phyloP scores from a whole-genome alignment of 2,888 invertebrate genomes.

The Troglohyphantes excavatus region DNA sequence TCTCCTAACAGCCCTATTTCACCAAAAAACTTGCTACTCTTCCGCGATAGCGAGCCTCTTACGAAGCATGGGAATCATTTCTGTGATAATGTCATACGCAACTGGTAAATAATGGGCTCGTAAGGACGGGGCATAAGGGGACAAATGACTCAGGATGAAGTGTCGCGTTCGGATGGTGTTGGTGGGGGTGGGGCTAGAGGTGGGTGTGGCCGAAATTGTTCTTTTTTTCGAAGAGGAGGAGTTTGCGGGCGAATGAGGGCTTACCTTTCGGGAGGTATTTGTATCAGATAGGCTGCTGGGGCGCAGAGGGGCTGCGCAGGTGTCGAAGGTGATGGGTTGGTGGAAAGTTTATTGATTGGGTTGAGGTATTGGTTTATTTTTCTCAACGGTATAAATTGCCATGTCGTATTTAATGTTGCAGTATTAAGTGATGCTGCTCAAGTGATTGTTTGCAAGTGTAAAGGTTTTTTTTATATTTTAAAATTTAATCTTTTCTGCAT shows the following conservation, averaged over 20 bases:
- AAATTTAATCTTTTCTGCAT: no score
- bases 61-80: slow-evolving; percentile 14
- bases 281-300: neutral
- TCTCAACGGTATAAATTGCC: no score
- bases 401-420: no score
- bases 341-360: neutral
- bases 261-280: slow-evolving; percentile 16
- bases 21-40: neutral
- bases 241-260: neutral
- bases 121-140: slow-evolving; percentile 17
- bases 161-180: slow-evolving; percentile 18
- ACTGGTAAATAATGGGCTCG: slow-evolving; percentile 36
- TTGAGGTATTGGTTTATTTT: no score
- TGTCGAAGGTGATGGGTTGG: neutral
- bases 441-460: no score
- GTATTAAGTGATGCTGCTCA: no score
- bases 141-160: slow-evolving; percentile 51
- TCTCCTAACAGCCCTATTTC: neutral
- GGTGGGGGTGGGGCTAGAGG: slow-evolving; percentile 52
- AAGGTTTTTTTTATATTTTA: no score
- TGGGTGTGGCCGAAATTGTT: slow-evolving; percentile 59
- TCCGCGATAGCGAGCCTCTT: neutral
- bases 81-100: slow-evolving; percentile 34
- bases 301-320: neutral
- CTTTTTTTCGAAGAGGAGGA: slow-evolving; percentile 13